Conservation (phyloP, 2,113 vertebrate species). For the Pipa parva region DNA sequence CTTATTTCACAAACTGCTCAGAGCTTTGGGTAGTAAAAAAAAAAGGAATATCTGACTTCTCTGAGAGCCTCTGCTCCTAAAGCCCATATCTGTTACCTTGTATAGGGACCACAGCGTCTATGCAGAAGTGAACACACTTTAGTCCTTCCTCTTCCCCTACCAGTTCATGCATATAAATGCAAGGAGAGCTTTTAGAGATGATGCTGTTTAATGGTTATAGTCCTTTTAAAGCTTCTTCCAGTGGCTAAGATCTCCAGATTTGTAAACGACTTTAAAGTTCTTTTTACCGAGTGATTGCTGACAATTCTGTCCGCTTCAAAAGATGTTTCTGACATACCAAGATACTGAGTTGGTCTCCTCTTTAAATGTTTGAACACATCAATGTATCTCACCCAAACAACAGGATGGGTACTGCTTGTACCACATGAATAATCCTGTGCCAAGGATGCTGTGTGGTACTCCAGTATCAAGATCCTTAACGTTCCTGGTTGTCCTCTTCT, state of each 20-base stretch:
- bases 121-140: neutral
- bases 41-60: neutral
- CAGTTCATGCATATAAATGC: neutral
- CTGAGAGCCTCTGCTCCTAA: too few relatives aligned
- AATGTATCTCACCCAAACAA: neutral
- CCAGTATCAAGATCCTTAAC: neutral
- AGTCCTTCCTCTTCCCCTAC: neutral
- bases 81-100: too few relatives aligned
- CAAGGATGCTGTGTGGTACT: neutral
- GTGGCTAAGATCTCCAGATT: neutral
- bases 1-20: too few relatives aligned
- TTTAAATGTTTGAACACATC: neutral
- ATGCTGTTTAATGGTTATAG: neutral
- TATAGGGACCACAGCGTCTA: neutral
- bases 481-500: neutral
- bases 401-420: neutral
- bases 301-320: neutral
- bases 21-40: too few relatives aligned
- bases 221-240: slow-evolving; percentile 9
- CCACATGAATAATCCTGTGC: neutral
- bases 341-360: neutral
- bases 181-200: neutral
- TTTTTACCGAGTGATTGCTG: neutral
- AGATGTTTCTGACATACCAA: slow-evolving; percentile 29
- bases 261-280: slow-evolving; percentile 23